phyloP scores from a whole-genome alignment of 2,888 invertebrate genomes.

The Azorinus chamasolen region DNA sequence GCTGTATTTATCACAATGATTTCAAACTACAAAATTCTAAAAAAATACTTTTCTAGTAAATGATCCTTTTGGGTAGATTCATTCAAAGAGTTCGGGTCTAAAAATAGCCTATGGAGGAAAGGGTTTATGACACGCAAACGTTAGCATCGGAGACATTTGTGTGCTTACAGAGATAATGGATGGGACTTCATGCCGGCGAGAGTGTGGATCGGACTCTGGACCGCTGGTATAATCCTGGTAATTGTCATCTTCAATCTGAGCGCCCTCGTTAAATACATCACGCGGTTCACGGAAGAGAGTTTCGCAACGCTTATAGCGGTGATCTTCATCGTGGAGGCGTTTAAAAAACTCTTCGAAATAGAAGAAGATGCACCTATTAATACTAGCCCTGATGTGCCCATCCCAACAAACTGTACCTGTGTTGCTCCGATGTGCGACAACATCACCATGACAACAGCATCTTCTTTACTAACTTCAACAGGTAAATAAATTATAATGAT shows the following conservation, averaged over 20 bases:
- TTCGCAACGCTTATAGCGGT: constrained; percentile 98
- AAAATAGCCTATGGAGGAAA: too few relatives aligned
- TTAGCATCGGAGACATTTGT: too few relatives aligned
- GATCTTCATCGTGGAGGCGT: constrained; percentile 98
- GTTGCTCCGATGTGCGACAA: constrained; percentile 46
- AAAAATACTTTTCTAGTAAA: too few relatives aligned
- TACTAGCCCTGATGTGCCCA: constrained; percentile 53
- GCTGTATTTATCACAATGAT: too few relatives aligned
- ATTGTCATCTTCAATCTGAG: constrained; percentile 98
- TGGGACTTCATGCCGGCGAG: constrained; percentile 98
- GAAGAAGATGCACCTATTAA: constrained; percentile 66
- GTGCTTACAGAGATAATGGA: constrained; percentile 88
- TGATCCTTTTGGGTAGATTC: too few relatives aligned
- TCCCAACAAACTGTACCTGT: constrained; percentile 64
- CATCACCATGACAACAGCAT: too few relatives aligned
- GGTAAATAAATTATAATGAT: background rate
- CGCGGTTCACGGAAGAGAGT: constrained; percentile 98
- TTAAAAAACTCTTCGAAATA: constrained; percentile 94
- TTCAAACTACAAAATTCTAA: too few relatives aligned
- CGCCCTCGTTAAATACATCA: constrained; percentile 98
- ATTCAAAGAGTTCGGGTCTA: too few relatives aligned
- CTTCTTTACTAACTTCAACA: background rate
- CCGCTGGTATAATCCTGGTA: constrained; percentile 93
- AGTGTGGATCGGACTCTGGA: constrained; percentile 99
- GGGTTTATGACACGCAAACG: too few relatives aligned